Base-by-base conservation (phyloP, 2,113 vertebrate species). In the Calidris pugnax region DNA sequence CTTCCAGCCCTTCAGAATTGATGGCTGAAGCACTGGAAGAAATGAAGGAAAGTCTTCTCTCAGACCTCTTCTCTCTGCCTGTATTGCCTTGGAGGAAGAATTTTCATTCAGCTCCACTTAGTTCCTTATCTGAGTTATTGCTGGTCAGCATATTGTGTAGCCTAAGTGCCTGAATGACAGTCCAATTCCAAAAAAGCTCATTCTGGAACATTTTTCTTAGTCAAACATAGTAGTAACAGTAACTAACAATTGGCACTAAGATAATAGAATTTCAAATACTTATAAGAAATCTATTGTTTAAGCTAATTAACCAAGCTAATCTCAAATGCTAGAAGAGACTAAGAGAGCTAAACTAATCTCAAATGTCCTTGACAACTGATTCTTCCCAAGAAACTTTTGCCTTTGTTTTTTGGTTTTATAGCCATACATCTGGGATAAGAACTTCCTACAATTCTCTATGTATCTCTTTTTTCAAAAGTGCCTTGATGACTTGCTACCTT, bases 281-380 rank as follows among this genome's bases (percentile, higher is more conserved):
- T 88, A 39, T 26, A 93, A 28, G 30, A 90, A 90, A 96, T 57
- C 78, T 68, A 85, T 64, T 85, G 33, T 45, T 90, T 88, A 18
- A 95, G 72, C 17, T 77, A 95, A 92, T 94, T 92, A 95, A 68
- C 28, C 80, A 87, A 69, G 35, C 72, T 74, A 90, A 94, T 92
- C 79, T 88, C 57, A 80, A 85, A 86, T 50, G 32, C 47, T 88
- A 43, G n/a, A 85, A 85, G 71, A 93, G 45, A 69, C 57, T 82
- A 30, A 67, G 67, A 85, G 19, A 41, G 24, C 59, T 90, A 93
- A 93, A 82, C 23, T 87, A 69, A 90, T 92, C 75, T 90, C 27
- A 83, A 83, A 87, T 37, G 67, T 39, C 95, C 67, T 93, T 94
- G 74, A 88, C 63, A 85, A 66, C 9, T 47, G 43, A 83, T 79